Percentiles rank a stretch among this genome's conserved stretches.
Conservation (phyloP, 2,113 vertebrate species). For the Polyodon spathula region DNA sequence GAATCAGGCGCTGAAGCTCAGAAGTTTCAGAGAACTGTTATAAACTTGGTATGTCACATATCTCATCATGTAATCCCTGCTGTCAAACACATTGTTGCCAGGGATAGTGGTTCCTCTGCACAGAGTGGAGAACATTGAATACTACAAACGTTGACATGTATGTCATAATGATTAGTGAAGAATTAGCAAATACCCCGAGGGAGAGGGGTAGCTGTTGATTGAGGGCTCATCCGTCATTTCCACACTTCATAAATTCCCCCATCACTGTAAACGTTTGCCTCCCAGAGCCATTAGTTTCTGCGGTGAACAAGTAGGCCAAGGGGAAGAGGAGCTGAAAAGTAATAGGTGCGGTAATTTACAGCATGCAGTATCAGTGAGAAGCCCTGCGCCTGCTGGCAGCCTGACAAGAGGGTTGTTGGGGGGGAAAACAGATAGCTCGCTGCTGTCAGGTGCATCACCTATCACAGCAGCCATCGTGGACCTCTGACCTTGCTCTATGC, state of each 20-base stretch:
- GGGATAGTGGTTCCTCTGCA: constrained; percentile 13
- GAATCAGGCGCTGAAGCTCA: constrained; percentile 9
- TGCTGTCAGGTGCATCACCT: constrained; percentile 22
- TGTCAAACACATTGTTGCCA: constrained; percentile 26
- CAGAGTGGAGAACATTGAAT: constrained; percentile 10
- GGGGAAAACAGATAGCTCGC: constrained; percentile 1
- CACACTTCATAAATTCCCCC: constrained; percentile 3
- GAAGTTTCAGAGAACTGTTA: constrained; percentile 18
- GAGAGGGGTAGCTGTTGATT: constrained; percentile 15
- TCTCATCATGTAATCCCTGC: constrained; percentile 22
- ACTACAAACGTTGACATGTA: constrained; percentile 28
- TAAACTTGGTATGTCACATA: constrained; percentile 18
- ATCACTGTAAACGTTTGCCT: constrained; percentile 17
- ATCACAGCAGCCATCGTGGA: constrained; percentile 19
- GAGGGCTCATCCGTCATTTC: constrained; percentile 22
- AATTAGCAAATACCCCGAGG: constrained; percentile 25
- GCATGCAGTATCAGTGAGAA: constrained; percentile 23
- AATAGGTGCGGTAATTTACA: constrained; percentile 34
- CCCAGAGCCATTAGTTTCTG: constrained; percentile 8
- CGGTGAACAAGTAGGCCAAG: constrained; percentile 36
- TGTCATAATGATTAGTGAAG: constrained; percentile 29
- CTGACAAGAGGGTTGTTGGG: constrained; percentile 11
- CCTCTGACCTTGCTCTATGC: constrained; percentile 21
- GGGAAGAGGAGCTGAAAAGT: constrained; percentile 30
- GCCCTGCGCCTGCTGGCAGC: constrained; percentile 18